Conservation (phyloP, 2,888 invertebrate species). For the Zaprionus lineosus region DNA sequence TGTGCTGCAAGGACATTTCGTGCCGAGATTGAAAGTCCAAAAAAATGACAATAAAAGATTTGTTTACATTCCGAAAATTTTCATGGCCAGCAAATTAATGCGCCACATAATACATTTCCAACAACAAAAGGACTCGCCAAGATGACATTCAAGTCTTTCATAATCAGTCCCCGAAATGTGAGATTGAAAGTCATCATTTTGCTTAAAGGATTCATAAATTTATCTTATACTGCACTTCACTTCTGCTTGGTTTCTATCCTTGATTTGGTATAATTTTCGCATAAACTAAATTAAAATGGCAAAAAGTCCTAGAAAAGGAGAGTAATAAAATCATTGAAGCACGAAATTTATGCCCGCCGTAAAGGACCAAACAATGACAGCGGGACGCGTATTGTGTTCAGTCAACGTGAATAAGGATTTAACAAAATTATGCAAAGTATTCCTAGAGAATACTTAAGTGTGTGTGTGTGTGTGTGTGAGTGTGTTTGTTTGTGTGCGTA, state of each 20-base stretch:
- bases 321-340: constrained; percentile 46
- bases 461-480: constrained; percentile 3
- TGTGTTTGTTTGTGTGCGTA: constrained; percentile 7
- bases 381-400: constrained; percentile 1
- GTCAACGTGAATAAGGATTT: constrained; percentile 25
- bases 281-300: constrained; percentile 14
- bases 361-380: constrained; percentile 34
- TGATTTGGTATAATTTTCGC: constrained; percentile 6
- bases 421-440: constrained; percentile 69
- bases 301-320: constrained; percentile 1
- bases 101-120: too few relatives aligned
- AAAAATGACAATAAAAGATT: too few relatives aligned
- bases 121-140: too few relatives aligned
- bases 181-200: too few relatives aligned
- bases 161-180: too few relatives aligned
- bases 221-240: too few relatives aligned
- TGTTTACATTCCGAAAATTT: too few relatives aligned
- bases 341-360: constrained; percentile 63
- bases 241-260: too few relatives aligned
- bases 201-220: too few relatives aligned
- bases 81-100: too few relatives aligned
- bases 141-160: too few relatives aligned
- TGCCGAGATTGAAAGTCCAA: too few relatives aligned
- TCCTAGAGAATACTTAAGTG: background rate
- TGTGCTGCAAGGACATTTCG: constrained; percentile 23